Base-by-base conservation (phyloP, 1,140 invertebrate species). In the Platyura marginata region DNA sequence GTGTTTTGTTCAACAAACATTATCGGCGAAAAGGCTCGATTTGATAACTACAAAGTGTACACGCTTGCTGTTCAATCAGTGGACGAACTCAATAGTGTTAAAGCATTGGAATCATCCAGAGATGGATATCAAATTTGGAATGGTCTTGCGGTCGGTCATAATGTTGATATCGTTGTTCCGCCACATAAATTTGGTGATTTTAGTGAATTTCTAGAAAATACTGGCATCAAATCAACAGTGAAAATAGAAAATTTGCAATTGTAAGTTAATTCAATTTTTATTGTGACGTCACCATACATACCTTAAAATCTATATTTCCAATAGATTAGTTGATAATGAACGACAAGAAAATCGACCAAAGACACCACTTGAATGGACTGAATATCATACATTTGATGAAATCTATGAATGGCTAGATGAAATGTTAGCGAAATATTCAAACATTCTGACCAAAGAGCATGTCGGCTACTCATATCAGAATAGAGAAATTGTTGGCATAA, bases 401-500 rank as follows among this genome's bases (percentile, higher is more conserved):
- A 69, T 74, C 34, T 65, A 74, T 37, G 49, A 55, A 11, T 69
- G 66, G 53, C 45, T 76, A 21, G 53, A 66, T 19, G 57, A 63
- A 41, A 25, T 75, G n/a, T 54, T 63, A 1, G 41, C 48, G 3
- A 50, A 59, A 39, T 62, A 71, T 48, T 54, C 63, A 2, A 48
- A 64, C 3, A 48, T 63, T 18, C 59, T 65, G 2, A 53, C 55
- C n/a, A 42, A 70, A 3, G 47, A 59, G 9, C 52, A 49, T 2
- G 67, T 79, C 41, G 78, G 77, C 2, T 58, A 66, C 40, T 71
- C 70, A 9, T 68, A 61, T 48, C 72, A 81, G 63, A 66, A 66
- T 0, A 59, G 72, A 21, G 63, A 71, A 21, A 71, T 79, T 47
- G 62, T 63, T 38, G 70, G 64, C 1, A 40, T 80, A 1, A 69